A percentile compares a stretch with the other conserved stretches of the same genome.
phyloP scores from a whole-genome alignment of 2,113 vertebrate species.

The Xenopus tropicalis region UCB_Xtro_10.0 CM004447.2:114817001-114817500 shows the following conservation, averaged over 20 bases:
- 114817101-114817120: too few species aligned
- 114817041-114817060: too few species aligned
- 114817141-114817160: conserved; percentile 48
- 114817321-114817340: conserved; percentile 74
- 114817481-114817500: too few species aligned
- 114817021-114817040: too few species aligned
- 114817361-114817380: conserved; percentile 47
- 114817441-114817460: too few species aligned
- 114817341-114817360: conserved; percentile 70
- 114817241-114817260: conserved; percentile 67
- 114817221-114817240: conserved; percentile 75
- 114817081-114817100: too few species aligned
- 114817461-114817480: too few species aligned
- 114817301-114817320: conserved; percentile 77
- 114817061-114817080: too few species aligned
- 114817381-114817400: conserved; percentile 36
- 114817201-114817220: conserved; percentile 61
- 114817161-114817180: conserved; percentile 31
- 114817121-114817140: conserved; percentile 35
- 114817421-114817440: too few species aligned
- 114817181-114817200: conserved; percentile 35
- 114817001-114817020: too few species aligned
- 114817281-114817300: conserved; percentile 81
- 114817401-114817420: too few species aligned
- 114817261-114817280: conserved; percentile 53